Evolutionary conservation across 2,113 vertebrate species (phyloP), one percentile per base, ranked within the genome.

Genomic region (Chionomys nivalis): DNA sequence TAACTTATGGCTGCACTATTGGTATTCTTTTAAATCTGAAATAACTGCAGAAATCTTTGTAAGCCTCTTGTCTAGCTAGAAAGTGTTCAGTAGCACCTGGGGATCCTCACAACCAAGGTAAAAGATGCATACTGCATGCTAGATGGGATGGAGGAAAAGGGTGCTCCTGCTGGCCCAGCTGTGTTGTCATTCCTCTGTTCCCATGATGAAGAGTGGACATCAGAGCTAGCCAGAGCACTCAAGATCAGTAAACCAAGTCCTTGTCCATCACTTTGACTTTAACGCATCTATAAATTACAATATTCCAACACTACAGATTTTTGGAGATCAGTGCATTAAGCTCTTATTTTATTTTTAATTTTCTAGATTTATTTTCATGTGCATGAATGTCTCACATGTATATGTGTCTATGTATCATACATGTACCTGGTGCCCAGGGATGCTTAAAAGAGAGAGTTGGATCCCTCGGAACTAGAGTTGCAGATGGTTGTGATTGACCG

Each of bases 11-110:
- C 89, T 92, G 14, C 28, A 23, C 81, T 91, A 39, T 92, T 66
- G 36, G 24, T 78, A 83, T 79, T 86, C 49, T 89, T 91, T 97
- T 70, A 33, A 81, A 86, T 94, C n/a, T 66, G 63, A 72, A 81
- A 86, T 88, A 66, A 77, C 55, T 85, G 26, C 26, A 90, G 44
- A 97, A 90, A 70, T 90, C 89, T 17, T 76, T 24, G 3, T 63
- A 90, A 90, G 33, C 70, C 65, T 93, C 39, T 93, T 83, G 23
- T 79, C 75, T 49, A 5, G 72, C 42, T 78, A 39, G 44, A 61
- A 26, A 68, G 17, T 0, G 3, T 81, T 87, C 0, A 0, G 14
- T 89, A 36, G 26, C 47, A 33, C 39, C 42, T 94, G 47, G 87
- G 89, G 93, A 90, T 78, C n/a, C 28, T n/a, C 7, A 0, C 44